Evolutionary conservation across 1,140 invertebrate species (phyloP), one percentile per base, ranked within the genome.

Genomic region (Aphelenchoides avenae): DNA sequence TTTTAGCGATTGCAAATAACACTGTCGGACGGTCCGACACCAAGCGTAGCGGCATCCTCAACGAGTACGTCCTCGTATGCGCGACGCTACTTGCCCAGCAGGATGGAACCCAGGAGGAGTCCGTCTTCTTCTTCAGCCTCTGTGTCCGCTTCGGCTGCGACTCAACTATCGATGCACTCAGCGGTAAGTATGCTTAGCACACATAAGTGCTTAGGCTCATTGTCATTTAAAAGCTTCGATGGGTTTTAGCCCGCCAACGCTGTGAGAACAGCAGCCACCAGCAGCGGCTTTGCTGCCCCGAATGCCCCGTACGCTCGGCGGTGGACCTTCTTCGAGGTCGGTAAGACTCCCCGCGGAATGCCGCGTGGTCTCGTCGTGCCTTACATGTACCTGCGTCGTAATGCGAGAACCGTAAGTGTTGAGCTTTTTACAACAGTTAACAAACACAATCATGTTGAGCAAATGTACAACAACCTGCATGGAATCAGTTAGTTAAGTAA

Each of bases 301-400:
- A 43, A 52, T 54, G 29, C 13, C 43, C 37, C 51, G 13, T 49
- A 56, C 13, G 39, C 46, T 9, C 37, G 68, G 20, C 39, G 70
- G 27, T 70, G 68, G 68, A 70, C 70, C 13, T 70, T 73, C 41
- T 66, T 73, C 37, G 68, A 70, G 49, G 59, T 48, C 29, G 62
- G 59, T 5, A 73, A 73, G 54, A 70, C 70, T 20, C 62, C 68
- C 11, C 44, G 70, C 18, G 67, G 61, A n/a, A 66, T 59, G 30
- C 70, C 68, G 9, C 49, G 70, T 31, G 68, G 68, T 3, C 36
- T 70, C 6, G 70, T 70, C 5, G 59, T 66, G 29, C 67, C 67
- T 3, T 69, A 69, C 31, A 67, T 67, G 65, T 66, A 70, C 30
- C 57, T 52, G 4, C 43, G 46, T 22, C 49, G 47, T 18, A 41